Evolutionary conservation across 1,140 invertebrate genomes (phyloP), one percentile per base, ranked within the genome.

Genomic region (Halictus rubicundus): DNA sequence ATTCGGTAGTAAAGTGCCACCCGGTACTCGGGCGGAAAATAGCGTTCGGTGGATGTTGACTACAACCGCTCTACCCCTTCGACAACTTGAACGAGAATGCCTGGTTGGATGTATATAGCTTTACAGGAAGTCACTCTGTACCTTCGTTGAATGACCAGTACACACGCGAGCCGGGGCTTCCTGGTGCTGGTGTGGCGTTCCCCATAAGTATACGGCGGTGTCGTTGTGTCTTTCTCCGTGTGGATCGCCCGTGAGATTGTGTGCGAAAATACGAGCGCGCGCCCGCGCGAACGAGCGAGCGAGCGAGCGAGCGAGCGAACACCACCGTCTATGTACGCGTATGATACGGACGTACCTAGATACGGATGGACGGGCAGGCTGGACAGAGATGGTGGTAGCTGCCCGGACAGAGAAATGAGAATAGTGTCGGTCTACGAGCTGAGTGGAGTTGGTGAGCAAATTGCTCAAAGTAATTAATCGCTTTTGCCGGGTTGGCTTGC

Each of bases 391-490:
- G 73, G 85, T 83, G 75, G 80, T 83, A 82, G 75, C 86, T 81
- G 80, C 83, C 78, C 77, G 84, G 80, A 88, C 86, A 89, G 90
- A 90, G 90, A 90, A 91, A 92, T 91, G 90, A 91, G 90, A 92
- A 92, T 91, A 91, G 90, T 91, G 89, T 91, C 90, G 90, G 91
- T 92, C 90, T 89, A 89, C 89, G 90, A 90, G 89, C 87, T 90
- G 90, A 90, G 90, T 90, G 89, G 89, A 92, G 90, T 92, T 92
- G 90, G 89, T 90, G 90, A 91, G 91, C 90, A 92, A 92, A 92
- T 92, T 92, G 91, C 91, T 91, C 90, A 91, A 91, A 92, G 91
- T 92, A 92, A 92, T 92, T 92, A 92, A 92, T 92, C 90, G 91
- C 91, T 92, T 91, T 91, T 92, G 89, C 89, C 89, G 90, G 89